phyloP scores from a whole-genome alignment of 1,140 invertebrate species.

The Dreissena polymorpha region DNA sequence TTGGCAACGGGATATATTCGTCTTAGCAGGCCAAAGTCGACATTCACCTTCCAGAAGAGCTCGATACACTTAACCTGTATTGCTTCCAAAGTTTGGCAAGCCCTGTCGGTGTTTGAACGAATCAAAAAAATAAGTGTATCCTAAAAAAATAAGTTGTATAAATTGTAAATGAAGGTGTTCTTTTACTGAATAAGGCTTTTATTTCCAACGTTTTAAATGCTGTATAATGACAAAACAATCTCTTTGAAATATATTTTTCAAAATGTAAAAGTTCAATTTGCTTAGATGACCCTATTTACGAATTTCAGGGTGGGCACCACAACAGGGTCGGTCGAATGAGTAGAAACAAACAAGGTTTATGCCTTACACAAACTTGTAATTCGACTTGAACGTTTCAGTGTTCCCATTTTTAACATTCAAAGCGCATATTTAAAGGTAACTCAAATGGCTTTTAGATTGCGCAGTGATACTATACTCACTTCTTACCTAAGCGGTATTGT shows the following conservation, averaged over 20 bases:
- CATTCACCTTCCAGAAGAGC: neutral
- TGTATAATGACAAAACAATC: neutral
- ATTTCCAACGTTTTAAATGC: neutral
- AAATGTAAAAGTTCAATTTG: too few species aligned
- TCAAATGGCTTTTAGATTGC: too few species aligned
- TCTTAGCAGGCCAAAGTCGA: neutral
- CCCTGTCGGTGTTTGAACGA: neutral
- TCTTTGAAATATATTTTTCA: too few species aligned
- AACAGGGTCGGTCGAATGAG: neutral
- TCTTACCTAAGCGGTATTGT: too few species aligned
- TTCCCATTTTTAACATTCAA: too few species aligned
- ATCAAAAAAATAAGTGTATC: neutral
- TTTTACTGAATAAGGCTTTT: too few species aligned
- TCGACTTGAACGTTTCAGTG: neutral
- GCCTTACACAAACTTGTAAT: neutral
- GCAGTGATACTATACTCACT: too few species aligned
- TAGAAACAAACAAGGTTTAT: neutral
- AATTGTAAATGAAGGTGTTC: too few species aligned
- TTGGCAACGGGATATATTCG: neutral
- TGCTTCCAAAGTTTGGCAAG: neutral
- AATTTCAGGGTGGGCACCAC: too few species aligned
- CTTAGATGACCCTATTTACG: too few species aligned
- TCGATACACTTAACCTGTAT: neutral
- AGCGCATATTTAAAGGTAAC: too few species aligned
- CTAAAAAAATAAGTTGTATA: too few species aligned